Percentiles rank a stretch among this genome's conserved stretches.
phyloP scores from a whole-genome alignment of 2,797 vertebrate species.

The Eutrigla gurnardus region DNA sequence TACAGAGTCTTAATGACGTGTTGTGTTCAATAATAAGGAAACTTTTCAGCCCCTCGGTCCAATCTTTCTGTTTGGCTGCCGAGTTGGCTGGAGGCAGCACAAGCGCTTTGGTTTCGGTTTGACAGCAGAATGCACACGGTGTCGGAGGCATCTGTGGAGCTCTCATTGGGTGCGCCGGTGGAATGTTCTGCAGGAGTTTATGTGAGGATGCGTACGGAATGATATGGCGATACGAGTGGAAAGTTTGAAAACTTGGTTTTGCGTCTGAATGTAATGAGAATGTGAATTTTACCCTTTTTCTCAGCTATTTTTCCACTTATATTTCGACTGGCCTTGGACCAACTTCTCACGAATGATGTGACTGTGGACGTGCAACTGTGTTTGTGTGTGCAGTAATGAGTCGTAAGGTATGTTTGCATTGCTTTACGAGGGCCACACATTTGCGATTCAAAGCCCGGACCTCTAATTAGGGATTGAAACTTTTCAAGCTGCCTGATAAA shows the following conservation, averaged over 20 bases:
- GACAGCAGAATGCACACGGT: slow-evolving; percentile 55
- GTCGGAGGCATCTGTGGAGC: slow-evolving; percentile 49
- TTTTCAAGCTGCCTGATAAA: slow-evolving; percentile 9
- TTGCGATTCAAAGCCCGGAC: neutral
- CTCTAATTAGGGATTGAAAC: slow-evolving; percentile 2
- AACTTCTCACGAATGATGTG: slow-evolving; percentile 1
- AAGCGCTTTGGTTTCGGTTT: slow-evolving; percentile 59
- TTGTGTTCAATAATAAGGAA: slow-evolving; percentile 69
- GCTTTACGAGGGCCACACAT: slow-evolving; percentile 18
- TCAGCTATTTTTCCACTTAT: neutral
- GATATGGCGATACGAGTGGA: slow-evolving; percentile 25
- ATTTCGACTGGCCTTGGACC: slow-evolving; percentile 5
- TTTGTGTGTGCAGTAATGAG: neutral
- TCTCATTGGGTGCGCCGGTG: slow-evolving; percentile 31
- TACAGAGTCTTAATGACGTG: slow-evolving; percentile 69
- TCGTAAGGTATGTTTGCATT: neutral
- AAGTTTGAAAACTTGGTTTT: slow-evolving; percentile 27
- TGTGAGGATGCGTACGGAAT: slow-evolving; percentile 23
- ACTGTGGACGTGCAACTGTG: neutral
- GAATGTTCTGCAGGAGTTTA: slow-evolving; percentile 42
- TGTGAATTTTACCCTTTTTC: neutral
- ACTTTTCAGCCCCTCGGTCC: slow-evolving; percentile 55
- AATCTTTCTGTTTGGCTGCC: slow-evolving; percentile 52
- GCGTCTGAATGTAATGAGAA: slow-evolving; percentile 13
- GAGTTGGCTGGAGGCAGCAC: slow-evolving; percentile 31